phyloP scores from a whole-genome alignment of 2,888 invertebrate genomes.

The Limnephilus auricula region DNA sequence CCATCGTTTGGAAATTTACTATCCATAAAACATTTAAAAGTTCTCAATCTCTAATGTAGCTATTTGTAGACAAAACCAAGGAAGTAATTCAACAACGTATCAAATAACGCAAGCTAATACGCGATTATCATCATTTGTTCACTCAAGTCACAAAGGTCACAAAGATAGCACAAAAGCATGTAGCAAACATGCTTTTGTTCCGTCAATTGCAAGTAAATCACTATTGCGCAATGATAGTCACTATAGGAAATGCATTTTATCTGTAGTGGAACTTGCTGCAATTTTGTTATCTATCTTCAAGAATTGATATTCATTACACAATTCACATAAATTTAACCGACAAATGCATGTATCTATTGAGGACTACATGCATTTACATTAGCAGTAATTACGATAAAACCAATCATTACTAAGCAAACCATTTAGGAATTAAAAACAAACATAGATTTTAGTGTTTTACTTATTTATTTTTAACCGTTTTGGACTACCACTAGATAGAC shows the following conservation, averaged over 20 bases:
- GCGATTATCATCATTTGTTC: background rate
- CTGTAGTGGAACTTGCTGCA: background rate
- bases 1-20: background rate
- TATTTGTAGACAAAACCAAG: background rate
- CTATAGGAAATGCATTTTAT: background rate
- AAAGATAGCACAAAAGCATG: background rate
- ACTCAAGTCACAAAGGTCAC: background rate
- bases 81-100: background rate
- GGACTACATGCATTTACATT: background rate
- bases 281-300: background rate
- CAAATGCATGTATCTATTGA: background rate
- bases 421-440: background rate
- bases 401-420: background rate
- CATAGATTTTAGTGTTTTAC: too few relatives aligned
- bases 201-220: background rate
- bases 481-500: too few relatives aligned
- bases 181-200: background rate
- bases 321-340: background rate
- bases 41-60: background rate
- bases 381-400: background rate
- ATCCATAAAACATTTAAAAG: background rate
- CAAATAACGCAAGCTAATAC: background rate
- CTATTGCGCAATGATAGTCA: background rate
- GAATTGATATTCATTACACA: background rate
- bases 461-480: too few relatives aligned